phyloP scores from a whole-genome alignment of 2,113 vertebrate genomes.

The Pteronura brasiliensis region DNA sequence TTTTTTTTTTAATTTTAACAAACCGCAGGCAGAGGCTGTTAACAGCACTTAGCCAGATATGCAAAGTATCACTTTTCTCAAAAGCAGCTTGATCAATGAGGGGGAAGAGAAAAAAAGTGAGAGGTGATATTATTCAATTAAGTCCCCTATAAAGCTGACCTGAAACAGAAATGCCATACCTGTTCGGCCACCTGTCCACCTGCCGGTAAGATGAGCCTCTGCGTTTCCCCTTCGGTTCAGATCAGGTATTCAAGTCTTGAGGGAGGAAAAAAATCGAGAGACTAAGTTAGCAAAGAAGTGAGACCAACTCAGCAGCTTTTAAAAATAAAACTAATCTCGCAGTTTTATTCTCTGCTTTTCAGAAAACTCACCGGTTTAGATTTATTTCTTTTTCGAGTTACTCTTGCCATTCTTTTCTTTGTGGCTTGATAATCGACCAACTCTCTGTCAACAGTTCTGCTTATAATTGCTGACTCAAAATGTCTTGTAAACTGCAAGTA shows the following conservation, averaged over 20 bases:
- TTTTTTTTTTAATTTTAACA: slow-evolving; percentile 89
- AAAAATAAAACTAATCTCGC: slow-evolving; percentile 64
- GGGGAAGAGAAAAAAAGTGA: slow-evolving; percentile 69
- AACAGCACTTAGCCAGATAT: slow-evolving; percentile 97
- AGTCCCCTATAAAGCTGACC: slow-evolving; percentile 74
- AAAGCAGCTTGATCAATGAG: slow-evolving; percentile 93
- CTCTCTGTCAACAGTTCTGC: slow-evolving; percentile 39
- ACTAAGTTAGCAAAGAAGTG: slow-evolving; percentile 62
- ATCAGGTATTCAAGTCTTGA: slow-evolving; percentile 27
- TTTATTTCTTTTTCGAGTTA: slow-evolving; percentile 59
- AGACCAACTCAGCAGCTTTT: slow-evolving; percentile 72
- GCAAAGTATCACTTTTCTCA: slow-evolving; percentile 94
- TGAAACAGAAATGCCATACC: slow-evolving; percentile 40
- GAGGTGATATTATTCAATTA: slow-evolving; percentile 90
- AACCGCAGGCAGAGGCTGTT: slow-evolving; percentile 93
- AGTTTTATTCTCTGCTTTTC: slow-evolving; percentile 36
- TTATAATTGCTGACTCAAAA: slow-evolving; percentile 42
- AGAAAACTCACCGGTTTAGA: slow-evolving; percentile 20
- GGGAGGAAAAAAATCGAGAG: not conserved
- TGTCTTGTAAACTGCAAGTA: not conserved
- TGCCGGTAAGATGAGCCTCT: slow-evolving; percentile 48
- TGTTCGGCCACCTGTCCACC: slow-evolving; percentile 51
- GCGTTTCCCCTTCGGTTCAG: not conserved
- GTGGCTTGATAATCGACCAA: slow-evolving; percentile 51
- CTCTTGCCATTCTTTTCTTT: slow-evolving; percentile 45